Evolutionary conservation across 2,888 invertebrate species (phyloP).

Genomic region (Acrobeloides nanus): DNA sequence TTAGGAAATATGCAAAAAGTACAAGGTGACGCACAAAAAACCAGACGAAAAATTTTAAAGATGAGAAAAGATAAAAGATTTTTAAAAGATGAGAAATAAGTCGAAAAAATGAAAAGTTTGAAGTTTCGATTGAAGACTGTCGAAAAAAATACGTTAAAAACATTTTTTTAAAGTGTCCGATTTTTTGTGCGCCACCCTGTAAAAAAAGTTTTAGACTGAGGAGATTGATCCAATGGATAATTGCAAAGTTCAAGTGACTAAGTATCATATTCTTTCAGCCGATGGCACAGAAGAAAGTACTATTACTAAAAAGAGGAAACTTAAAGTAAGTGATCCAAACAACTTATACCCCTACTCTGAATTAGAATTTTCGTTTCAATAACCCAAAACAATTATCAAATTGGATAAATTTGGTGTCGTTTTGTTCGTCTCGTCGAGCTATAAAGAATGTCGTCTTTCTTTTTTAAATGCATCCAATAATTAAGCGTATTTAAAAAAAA

Average conservation of each 20-base stretch:
- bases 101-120: background rate
- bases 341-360: background rate
- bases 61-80: background rate
- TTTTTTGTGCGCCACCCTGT: background rate
- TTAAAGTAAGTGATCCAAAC: conserved; percentile 17
- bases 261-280: conserved; percentile 36
- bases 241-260: conserved; percentile 40
- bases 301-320: conserved; percentile 39
- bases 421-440: too few species aligned
- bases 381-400: too few species aligned
- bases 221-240: conserved; percentile 47
- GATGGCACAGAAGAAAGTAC: conserved; percentile 42
- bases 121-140: background rate
- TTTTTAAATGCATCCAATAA: too few species aligned
- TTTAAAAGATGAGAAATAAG: too few species aligned
- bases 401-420: too few species aligned
- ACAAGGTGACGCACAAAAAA: conserved; percentile 1
- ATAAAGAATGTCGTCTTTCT: too few species aligned
- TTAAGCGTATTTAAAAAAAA: too few species aligned
- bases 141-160: background rate
- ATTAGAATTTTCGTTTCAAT: too few species aligned
- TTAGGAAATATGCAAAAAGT: conserved; percentile 8
- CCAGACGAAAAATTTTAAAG: too few species aligned
- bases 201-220: conserved; percentile 35
- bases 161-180: background rate